These are phyloP conservation scores for Oreochromis grahami DNA, from an alignment of 2,797 vertebrate species.

Conservation along the genomic window DNA sequence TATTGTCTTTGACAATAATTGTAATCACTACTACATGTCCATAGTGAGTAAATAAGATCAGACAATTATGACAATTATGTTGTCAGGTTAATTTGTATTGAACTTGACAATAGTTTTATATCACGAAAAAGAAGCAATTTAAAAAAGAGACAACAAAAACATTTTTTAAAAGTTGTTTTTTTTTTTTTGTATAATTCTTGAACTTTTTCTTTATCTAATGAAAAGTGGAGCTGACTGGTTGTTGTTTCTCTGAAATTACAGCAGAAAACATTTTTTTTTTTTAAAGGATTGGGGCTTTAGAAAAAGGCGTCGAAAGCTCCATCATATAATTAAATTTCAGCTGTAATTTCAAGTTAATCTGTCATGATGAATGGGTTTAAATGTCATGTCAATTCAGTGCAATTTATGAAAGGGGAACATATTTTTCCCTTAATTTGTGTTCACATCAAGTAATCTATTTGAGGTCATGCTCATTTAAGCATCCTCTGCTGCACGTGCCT, in stretches of 20 bases:
- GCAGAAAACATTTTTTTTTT: background rate
- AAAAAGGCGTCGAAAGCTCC: background rate
- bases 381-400: background rate
- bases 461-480: background rate
- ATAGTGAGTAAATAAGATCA: background rate
- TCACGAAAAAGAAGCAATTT: background rate
- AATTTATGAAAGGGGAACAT: background rate
- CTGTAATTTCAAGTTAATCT: slow-evolving; percentile 5
- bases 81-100: background rate
- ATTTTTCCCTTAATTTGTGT: slow-evolving; percentile 12
- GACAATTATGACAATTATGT: background rate
- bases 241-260: background rate
- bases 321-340: background rate
- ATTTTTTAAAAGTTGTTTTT: background rate
- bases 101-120: background rate
- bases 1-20: too few species aligned
- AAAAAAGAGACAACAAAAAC: background rate
- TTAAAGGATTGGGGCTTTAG: background rate
- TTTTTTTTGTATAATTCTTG: fast-evolving
- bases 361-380: slow-evolving; percentile 6
- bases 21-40: background rate
- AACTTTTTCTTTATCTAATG: background rate
- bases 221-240: background rate
- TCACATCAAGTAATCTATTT: background rate
- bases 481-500: background rate